Base-by-base conservation (phyloP, 2,888 invertebrate genomes). In the Neocrepidodera transversa region DNA sequence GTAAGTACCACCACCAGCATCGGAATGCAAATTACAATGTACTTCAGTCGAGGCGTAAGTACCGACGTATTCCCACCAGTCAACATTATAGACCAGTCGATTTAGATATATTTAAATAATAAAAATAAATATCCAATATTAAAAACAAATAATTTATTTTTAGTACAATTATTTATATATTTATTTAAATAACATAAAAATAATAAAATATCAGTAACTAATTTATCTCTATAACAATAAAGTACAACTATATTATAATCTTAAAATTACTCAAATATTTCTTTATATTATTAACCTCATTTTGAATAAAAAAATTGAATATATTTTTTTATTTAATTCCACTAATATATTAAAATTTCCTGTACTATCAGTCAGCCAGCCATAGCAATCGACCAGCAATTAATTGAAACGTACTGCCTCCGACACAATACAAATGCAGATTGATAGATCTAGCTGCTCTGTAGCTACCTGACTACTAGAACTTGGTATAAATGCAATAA, bases 1-100 rank as follows among this genome's bases (percentile, higher is more conserved):
- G 13, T 43, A 43, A 43, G 43, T 43, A 43, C 35, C 35, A 49
- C 35, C 20, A 36, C 35, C 35, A 35, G 23, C 56, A 58, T 64
- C 55, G 64, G 68, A 67, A 67, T 68, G 68, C 63, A 66, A 66
- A 67, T 67, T 62, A 65, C 63, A 48, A 62, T 64, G 58, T 62
- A 63, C 64, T 66, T 26, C 28, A 36, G n/a, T 30, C 51, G 17
- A 59, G 51, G 63, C 60, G 60, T 58, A 54, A 60, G 58, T 56
- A 55, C 28, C 18, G 50, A 28, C 36, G 60, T 45, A 43, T 28
- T 55, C 20, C 45, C 53, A 35, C n/a, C 23, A 45, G 23, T 26
- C 38, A 17, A 38, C 35, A 38, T 38, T 10, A 38, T 38, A 32
- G 32, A 5, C 13, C 32, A 32, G 32, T 32, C 32, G 6, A 32